Conservation (phyloP, 2,113 vertebrate species). For the Neomonachus schauinslandi region DNA sequence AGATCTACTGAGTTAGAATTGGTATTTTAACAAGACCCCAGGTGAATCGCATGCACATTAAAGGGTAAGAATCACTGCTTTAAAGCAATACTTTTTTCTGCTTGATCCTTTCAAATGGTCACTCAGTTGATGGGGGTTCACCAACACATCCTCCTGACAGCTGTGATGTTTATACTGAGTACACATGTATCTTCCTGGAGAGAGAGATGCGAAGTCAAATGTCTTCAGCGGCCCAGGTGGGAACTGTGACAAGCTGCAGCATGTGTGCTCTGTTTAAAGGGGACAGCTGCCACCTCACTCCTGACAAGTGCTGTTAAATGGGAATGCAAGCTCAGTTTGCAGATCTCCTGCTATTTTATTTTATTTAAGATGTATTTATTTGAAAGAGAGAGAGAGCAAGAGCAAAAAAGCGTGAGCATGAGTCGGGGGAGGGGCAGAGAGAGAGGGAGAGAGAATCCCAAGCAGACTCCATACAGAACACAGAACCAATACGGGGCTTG, state of each 20-base stretch:
- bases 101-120: background rate
- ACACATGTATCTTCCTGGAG: background rate
- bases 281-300: background rate
- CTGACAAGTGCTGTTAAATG: background rate
- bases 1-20: background rate
- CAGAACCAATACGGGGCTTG: background rate
- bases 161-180: background rate
- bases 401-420: background rate
- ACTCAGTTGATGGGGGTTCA: background rate
- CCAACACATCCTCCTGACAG: background rate
- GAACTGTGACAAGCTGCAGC: background rate
- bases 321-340: background rate
- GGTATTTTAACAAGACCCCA: constrained; percentile 55
- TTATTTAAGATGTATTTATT: background rate
- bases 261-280: background rate
- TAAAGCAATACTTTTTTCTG: constrained; percentile 13
- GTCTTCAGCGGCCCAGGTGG: background rate
- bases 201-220: background rate
- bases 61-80: background rate
- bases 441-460: background rate
- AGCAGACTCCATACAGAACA: background rate
- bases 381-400: background rate
- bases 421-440: background rate
- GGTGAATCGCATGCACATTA: background rate
- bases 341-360: background rate